Conservation (phyloP, 2,113 vertebrate species). For the Alectura lathami region DNA sequence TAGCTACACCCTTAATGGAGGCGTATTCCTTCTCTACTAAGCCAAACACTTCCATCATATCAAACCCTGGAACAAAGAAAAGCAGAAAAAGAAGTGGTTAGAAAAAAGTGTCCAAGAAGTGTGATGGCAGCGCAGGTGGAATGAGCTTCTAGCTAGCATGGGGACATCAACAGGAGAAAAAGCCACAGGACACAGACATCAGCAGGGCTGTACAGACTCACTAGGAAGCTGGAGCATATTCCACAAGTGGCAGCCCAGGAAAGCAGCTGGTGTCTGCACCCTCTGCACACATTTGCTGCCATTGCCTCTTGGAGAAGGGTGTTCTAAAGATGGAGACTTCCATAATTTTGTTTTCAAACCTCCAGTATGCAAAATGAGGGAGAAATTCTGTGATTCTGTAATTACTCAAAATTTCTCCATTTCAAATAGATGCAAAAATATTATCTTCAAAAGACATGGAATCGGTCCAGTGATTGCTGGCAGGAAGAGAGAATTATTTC, state of each 20-base stretch:
- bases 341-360: neutral
- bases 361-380: neutral
- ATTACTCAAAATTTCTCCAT: neutral
- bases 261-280: neutral
- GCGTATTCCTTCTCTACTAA: slow-evolving; percentile 84
- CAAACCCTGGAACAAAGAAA: slow-evolving; percentile 79
- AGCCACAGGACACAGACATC: rapidly evolving
- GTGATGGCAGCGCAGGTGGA: neutral
- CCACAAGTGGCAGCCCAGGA: neutral
- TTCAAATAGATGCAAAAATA: neutral
- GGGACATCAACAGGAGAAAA: neutral
- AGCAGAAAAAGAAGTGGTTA: neutral
- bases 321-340: neutral
- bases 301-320: neutral
- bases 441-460: slow-evolving; percentile 32
- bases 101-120: neutral
- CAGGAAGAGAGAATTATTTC: neutral
- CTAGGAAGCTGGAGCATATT: neutral
- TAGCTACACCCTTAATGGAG: slow-evolving; percentile 85
- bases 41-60: slow-evolving; percentile 94
- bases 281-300: neutral
- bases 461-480: slow-evolving; percentile 17
- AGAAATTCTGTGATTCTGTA: neutral
- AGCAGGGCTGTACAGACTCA: neutral
- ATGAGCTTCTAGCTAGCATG: neutral